Evolutionary conservation across 1,140 invertebrate genomes (phyloP).

Genomic region (Stenopsyche tienmushanensis): DNA sequence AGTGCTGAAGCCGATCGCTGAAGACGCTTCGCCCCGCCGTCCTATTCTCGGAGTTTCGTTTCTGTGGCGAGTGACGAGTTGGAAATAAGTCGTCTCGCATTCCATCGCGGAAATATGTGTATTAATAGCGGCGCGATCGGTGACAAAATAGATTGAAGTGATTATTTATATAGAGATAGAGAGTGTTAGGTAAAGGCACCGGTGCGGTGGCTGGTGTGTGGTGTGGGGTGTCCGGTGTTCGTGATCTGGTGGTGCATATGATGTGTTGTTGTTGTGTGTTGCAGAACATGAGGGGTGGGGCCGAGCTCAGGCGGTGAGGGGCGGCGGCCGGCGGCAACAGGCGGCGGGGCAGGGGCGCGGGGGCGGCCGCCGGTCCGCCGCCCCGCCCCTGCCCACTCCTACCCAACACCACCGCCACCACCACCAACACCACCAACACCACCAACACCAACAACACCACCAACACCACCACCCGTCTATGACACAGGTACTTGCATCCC

Average conservation of each 20-base stretch:
- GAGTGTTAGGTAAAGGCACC: too few relatives aligned
- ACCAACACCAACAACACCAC: conserved; percentile 12
- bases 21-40: too few relatives aligned
- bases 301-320: conserved; percentile 18
- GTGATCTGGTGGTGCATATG: background rate
- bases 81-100: too few relatives aligned
- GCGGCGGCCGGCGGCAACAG: conserved; percentile 13
- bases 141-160: too few relatives aligned
- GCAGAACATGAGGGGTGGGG: conserved; percentile 26
- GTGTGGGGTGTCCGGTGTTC: too few relatives aligned
- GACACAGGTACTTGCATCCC: conserved; percentile 14
- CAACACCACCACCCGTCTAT: conserved; percentile 12
- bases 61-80: too few relatives aligned
- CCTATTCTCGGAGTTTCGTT: too few relatives aligned
- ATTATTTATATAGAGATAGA: too few relatives aligned
- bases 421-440: background rate
- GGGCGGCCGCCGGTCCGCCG: conserved; percentile 18
- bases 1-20: too few relatives aligned
- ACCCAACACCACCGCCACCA: conserved; percentile 6
- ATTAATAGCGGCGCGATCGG: too few relatives aligned
- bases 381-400: conserved; percentile 26
- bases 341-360: conserved; percentile 9
- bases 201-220: too few relatives aligned
- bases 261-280: conserved; percentile 7
- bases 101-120: too few relatives aligned